These are phyloP conservation scores for Salarias fasciatus DNA, from an alignment of 2,797 vertebrate genomes.

Conservation along the genomic window DNA sequence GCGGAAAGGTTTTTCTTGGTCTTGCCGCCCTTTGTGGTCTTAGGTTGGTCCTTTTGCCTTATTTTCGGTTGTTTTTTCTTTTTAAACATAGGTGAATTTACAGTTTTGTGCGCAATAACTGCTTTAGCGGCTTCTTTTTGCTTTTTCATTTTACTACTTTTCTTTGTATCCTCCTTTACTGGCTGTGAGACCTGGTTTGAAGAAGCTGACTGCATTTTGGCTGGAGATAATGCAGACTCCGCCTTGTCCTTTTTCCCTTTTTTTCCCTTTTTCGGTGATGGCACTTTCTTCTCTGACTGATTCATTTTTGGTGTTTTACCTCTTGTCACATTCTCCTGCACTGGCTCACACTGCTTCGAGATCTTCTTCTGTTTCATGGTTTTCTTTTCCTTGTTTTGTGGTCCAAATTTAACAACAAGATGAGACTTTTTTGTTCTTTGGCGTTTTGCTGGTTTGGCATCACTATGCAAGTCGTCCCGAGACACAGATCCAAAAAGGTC, in stretches of 20 bases:
- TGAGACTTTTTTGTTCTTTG: conserved; percentile 72
- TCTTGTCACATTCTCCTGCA: conserved; percentile 23
- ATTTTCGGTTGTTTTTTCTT: conserved; percentile 74
- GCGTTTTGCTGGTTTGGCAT: conserved; percentile 66
- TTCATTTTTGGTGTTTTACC: conserved; percentile 30
- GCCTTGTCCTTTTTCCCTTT: conserved; percentile 67
- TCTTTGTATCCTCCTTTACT: conserved; percentile 62
- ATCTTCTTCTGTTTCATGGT: conserved; percentile 69
- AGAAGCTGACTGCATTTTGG: conserved; percentile 40
- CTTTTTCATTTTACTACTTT: conserved; percentile 76
- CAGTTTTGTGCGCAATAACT: conserved; percentile 45
- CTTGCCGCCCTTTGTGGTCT: conserved; percentile 61
- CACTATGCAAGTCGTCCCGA: conserved; percentile 57
- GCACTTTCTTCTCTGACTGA: conserved; percentile 45
- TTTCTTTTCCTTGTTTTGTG: conserved; percentile 77
- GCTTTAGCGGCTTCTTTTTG: conserved; percentile 52
- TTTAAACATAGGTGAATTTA: conserved; percentile 59
- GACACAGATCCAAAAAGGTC: conserved; percentile 59
- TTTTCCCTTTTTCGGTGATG: conserved; percentile 62
- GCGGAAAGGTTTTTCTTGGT: conserved; percentile 57
- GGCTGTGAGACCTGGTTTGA: conserved; percentile 34
- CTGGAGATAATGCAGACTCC: conserved; percentile 20
- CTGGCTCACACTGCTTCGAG: conserved; percentile 47
- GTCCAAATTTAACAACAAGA: conserved; percentile 78
- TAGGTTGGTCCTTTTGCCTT: conserved; percentile 49